phyloP scores from a whole-genome alignment of 35 echinoderm and acorn worm genomes.

The Apostichopus californicus region DNA sequence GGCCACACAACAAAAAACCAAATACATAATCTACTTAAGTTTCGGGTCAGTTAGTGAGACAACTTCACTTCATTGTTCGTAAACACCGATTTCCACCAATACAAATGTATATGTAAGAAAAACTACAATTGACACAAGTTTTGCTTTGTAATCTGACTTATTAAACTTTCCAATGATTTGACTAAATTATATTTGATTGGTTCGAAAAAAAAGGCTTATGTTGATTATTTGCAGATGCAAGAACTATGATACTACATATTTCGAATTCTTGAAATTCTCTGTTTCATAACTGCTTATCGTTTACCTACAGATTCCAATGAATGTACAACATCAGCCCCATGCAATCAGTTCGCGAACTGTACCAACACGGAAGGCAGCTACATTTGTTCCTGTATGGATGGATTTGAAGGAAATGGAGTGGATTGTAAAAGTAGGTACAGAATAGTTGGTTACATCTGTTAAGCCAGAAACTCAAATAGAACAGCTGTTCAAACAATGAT shows the following conservation, averaged over 20 bases:
- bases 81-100: no score
- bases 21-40: background rate
- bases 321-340: slow-evolving; percentile 31
- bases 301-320: slow-evolving; percentile 45
- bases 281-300: background rate
- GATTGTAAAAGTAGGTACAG: slow-evolving; percentile 22
- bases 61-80: no score
- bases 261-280: background rate
- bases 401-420: slow-evolving; percentile 18
- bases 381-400: slow-evolving; percentile 30
- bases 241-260: background rate
- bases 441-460: no score
- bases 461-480: no score
- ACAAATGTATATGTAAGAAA: no score
- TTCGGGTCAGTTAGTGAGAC: no score
- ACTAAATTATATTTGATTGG: background rate
- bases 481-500: background rate
- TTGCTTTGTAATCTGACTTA: no score
- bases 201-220: background rate
- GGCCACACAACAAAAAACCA: no score
- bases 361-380: slow-evolving; percentile 21
- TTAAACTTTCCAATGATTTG: no score
- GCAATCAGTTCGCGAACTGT: slow-evolving; percentile 37
- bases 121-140: background rate
- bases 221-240: background rate